These are phyloP conservation scores for Chloroclysta siterata DNA, from an alignment of 2,888 invertebrate species.

Conservation along the genomic window DNA sequence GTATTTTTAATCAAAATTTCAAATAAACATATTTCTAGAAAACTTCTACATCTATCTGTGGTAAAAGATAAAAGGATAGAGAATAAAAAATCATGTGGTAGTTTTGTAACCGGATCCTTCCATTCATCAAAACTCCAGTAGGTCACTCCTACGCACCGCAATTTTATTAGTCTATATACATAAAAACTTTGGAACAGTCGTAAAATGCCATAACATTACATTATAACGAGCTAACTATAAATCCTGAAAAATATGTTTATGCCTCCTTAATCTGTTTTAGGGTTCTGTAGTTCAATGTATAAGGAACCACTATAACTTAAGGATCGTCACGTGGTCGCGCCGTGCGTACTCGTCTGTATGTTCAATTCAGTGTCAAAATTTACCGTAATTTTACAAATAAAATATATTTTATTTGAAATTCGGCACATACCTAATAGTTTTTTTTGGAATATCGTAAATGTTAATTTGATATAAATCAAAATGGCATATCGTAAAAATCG, in stretches of 20 bases:
- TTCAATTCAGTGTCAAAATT: too few species aligned
- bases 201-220: conserved; percentile 36
- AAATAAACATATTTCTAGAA: too few species aligned
- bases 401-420: too few species aligned
- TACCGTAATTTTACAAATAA: too few species aligned
- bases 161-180: conserved; percentile 39
- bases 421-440: too few species aligned
- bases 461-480: too few species aligned
- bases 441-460: too few species aligned
- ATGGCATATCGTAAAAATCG: too few species aligned
- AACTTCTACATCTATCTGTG: too few species aligned
- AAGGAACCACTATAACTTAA: background rate
- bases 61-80: background rate
- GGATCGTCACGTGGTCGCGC: background rate
- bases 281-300: background rate
- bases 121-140: conserved; percentile 36
- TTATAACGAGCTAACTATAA: conserved; percentile 33
- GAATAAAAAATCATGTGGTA: too few species aligned
- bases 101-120: conserved; percentile 36
- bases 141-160: conserved; percentile 41
- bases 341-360: background rate
- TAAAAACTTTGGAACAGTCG: conserved; percentile 37
- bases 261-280: conserved; percentile 14
- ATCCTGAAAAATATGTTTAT: conserved; percentile 26
- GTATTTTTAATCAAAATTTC: too few species aligned